Conservation (phyloP, 2,797 vertebrate species). For the Tapera naevia region DNA sequence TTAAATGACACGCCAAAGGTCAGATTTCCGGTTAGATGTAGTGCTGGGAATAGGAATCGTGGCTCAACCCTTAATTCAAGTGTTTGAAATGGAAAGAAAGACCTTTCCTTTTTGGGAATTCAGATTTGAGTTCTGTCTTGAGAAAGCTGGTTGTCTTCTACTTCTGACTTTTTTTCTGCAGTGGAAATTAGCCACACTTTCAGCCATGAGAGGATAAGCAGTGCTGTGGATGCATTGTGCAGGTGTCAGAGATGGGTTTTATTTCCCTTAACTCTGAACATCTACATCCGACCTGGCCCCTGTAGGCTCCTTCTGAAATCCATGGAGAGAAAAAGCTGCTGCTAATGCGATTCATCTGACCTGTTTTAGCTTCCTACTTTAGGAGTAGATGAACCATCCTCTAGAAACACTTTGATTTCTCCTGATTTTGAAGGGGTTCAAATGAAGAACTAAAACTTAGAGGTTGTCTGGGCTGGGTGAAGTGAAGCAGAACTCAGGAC, state of each 20-base stretch:
- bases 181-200: not conserved
- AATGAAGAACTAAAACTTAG: not conserved
- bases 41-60: not conserved
- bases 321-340: constrained; percentile 49
- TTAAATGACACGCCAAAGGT: not conserved
- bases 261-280: not conserved
- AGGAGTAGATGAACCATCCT: not conserved
- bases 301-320: constrained; percentile 19
- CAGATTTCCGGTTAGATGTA: not conserved
- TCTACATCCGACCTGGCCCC: not conserved
- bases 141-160: not conserved
- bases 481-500: not conserved
- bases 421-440: not conserved
- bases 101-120: not conserved
- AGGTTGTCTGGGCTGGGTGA: not conserved
- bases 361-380: constrained; percentile 25
- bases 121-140: not conserved
- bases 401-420: not conserved
- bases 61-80: not conserved
- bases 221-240: not conserved
- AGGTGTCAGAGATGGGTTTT: constrained; percentile 16
- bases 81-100: not conserved
- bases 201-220: not conserved
- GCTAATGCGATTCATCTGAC: not conserved
- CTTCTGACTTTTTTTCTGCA: not conserved